phyloP scores from a whole-genome alignment of 2,888 invertebrate species.

The Syritta pipiens region DNA sequence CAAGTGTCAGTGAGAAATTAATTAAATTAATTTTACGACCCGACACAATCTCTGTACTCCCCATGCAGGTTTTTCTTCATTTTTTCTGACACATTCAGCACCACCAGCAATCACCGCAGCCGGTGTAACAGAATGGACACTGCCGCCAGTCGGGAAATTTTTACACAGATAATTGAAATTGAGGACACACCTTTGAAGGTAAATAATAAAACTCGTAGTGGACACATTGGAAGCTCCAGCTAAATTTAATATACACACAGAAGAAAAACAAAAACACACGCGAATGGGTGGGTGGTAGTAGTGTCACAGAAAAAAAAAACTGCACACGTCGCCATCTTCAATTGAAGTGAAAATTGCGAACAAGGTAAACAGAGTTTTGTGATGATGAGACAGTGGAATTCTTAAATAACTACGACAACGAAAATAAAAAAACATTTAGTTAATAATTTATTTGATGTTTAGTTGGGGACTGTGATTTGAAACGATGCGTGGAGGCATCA shows the following conservation, averaged over 20 bases:
- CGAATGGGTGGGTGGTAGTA: background rate
- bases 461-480: constrained; percentile 11
- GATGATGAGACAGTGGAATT: too few species aligned
- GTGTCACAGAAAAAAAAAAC: background rate
- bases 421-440: too few species aligned
- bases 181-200: constrained; percentile 41
- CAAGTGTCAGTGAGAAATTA: constrained; percentile 10
- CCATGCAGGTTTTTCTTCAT: constrained; percentile 4
- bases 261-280: too few species aligned
- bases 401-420: too few species aligned
- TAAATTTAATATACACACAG: too few species aligned
- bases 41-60: background rate
- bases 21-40: constrained; percentile 33
- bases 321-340: constrained; percentile 28
- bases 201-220: constrained; percentile 18
- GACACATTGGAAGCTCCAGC: too few species aligned
- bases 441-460: constrained; percentile 31
- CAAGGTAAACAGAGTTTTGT: constrained; percentile 54
- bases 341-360: constrained; percentile 42
- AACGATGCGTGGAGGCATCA: constrained; percentile 16
- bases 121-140: background rate
- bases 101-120: too few species aligned
- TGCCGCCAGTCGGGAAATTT: constrained; percentile 22
- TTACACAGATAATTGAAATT: constrained; percentile 38
- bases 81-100: background rate